These are phyloP conservation scores for Drosophila putrida DNA, from an alignment of 2,888 invertebrate genomes.

Conservation along the genomic window DNA sequence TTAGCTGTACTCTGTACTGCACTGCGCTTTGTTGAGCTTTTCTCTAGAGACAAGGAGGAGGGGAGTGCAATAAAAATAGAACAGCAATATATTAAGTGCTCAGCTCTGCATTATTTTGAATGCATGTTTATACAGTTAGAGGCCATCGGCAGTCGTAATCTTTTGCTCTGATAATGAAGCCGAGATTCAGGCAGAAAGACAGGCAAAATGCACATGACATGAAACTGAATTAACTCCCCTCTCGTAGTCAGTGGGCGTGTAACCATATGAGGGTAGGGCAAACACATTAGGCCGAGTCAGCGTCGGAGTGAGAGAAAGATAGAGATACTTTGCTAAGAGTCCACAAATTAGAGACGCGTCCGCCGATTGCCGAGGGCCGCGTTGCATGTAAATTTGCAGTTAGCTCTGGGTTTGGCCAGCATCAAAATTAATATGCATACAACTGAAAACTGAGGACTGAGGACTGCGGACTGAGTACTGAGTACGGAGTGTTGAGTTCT, in stretches of 20 bases:
- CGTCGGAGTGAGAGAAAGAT: slow-evolving; percentile 3
- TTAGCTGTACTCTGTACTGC: slow-evolving; percentile 44
- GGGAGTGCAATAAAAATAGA: slow-evolving; percentile 35
- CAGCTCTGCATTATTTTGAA: slow-evolving; percentile 31
- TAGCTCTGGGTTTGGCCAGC: slow-evolving; percentile 55
- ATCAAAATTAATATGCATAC: slow-evolving; percentile 77
- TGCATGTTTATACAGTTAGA: slow-evolving; percentile 39
- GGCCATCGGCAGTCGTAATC: slow-evolving; percentile 47
- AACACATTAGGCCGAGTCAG: slow-evolving; percentile 47
- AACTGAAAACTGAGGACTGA: too few relatives aligned
- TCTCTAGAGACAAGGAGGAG: slow-evolving; percentile 15
- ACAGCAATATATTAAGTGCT: slow-evolving; percentile 68
- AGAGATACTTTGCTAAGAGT: slow-evolving; percentile 63
- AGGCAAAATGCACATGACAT: slow-evolving; percentile 52
- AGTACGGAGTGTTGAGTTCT: slow-evolving; percentile 5
- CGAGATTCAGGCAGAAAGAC: slow-evolving; percentile 25
- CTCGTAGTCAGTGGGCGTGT: slow-evolving; percentile 47
- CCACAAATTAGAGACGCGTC: slow-evolving; percentile 73
- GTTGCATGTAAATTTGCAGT: slow-evolving; percentile 78
- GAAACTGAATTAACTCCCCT: slow-evolving; percentile 69
- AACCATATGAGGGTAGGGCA: slow-evolving; percentile 28
- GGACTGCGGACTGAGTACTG: too few relatives aligned
- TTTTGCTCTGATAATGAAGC: slow-evolving; percentile 50
- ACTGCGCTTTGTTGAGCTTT: slow-evolving; percentile 34
- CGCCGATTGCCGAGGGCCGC: slow-evolving; percentile 49